Conservation (phyloP, 2,888 invertebrate genomes). For the Pseudanteris insignis region DNA sequence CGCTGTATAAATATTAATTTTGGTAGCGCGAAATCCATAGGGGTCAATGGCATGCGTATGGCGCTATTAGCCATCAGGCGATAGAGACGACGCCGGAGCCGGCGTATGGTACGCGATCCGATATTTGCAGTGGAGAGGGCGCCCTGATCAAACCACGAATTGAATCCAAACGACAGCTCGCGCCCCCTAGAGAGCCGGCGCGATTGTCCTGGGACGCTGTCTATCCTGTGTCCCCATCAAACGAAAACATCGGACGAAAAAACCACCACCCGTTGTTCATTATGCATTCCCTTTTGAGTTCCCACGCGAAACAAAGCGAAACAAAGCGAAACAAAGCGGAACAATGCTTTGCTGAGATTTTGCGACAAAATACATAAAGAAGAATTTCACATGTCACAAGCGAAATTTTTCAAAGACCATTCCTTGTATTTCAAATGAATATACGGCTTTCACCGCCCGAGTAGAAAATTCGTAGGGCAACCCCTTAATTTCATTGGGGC, state of each 20-base stretch:
- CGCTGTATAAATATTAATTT: slow-evolving; percentile 44
- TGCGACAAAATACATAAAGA: slow-evolving; percentile 10
- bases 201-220: slow-evolving; percentile 52
- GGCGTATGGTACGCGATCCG: slow-evolving; percentile 16
- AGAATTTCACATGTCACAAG: not conserved
- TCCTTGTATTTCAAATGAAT: too few species aligned
- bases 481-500: too few species aligned
- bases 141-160: slow-evolving; percentile 62
- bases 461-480: too few species aligned
- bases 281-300: slow-evolving; percentile 62
- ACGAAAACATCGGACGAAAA: slow-evolving; percentile 51
- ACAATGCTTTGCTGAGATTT: too few species aligned
- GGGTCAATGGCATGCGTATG: slow-evolving; percentile 42
- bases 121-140: slow-evolving; percentile 47
- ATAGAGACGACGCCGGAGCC: slow-evolving; percentile 58
- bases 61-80: slow-evolving; percentile 52
- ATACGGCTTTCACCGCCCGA: too few species aligned
- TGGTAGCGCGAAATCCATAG: slow-evolving; percentile 34
- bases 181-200: slow-evolving; percentile 54
- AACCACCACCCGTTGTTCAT: slow-evolving; percentile 53
- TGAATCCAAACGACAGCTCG: slow-evolving; percentile 60
- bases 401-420: too few species aligned
- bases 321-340: too few species aligned
- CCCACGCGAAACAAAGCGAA: slow-evolving; percentile 46
- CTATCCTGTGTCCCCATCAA: slow-evolving; percentile 37